Conservation (phyloP, 92 coral and sea anemone species). For the Epizoanthus illoricatus region DNA sequence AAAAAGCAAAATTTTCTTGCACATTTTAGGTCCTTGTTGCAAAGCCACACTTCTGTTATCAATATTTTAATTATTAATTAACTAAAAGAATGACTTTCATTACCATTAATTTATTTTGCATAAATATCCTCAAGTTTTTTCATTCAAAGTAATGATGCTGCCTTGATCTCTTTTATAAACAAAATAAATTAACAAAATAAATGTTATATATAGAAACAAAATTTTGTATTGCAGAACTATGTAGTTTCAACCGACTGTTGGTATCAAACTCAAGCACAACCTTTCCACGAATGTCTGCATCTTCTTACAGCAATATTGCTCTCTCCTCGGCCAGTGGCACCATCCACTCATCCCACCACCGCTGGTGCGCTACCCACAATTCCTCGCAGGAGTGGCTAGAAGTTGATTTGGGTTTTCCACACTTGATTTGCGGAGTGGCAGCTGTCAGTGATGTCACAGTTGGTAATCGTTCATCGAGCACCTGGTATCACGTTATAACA, state of each 20-base stretch:
- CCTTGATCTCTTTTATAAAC: too few species aligned
- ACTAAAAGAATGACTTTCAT: too few species aligned
- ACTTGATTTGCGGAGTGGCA: neutral
- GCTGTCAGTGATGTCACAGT: neutral
- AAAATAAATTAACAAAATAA: too few species aligned
- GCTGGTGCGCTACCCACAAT: neutral
- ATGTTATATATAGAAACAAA: neutral
- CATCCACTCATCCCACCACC: neutral
- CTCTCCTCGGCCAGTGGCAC: neutral
- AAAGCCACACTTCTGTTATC: too few species aligned
- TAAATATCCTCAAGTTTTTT: too few species aligned
- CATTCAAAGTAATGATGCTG: too few species aligned
- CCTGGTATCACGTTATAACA: neutral
- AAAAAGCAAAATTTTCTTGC: too few species aligned
- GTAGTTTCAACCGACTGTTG: neutral
- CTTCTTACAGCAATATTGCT: neutral
- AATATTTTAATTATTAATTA: too few species aligned
- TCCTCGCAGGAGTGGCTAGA: constrained; percentile 9
- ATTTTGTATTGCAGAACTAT: neutral
- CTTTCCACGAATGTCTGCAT: neutral
- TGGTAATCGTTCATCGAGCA: neutral
- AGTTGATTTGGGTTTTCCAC: neutral
- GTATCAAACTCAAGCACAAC: neutral
- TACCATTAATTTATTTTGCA: too few species aligned
- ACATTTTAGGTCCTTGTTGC: too few species aligned